Evolutionary conservation across 2,113 vertebrate genomes (phyloP).

Genomic region (Cromileptes altivelis): DNA sequence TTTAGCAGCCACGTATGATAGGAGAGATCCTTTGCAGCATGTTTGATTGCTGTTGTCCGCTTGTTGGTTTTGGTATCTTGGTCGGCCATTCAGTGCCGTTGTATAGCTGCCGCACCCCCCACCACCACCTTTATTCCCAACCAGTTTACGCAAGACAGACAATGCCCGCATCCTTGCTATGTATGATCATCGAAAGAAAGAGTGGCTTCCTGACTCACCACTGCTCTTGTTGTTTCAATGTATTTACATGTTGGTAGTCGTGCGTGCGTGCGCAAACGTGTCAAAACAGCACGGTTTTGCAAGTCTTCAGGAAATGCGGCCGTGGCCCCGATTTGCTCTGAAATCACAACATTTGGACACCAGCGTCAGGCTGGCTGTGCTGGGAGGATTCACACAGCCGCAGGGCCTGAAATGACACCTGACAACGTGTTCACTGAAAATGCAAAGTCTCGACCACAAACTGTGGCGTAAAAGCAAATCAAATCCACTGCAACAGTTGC

Average conservation of each 20-base stretch:
- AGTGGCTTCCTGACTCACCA: background rate
- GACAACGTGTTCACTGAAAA: conserved; percentile 12
- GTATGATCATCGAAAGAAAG: background rate
- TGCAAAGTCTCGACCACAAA: background rate
- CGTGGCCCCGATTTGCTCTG: conserved; percentile 9
- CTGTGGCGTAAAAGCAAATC: background rate
- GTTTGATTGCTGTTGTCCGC: background rate
- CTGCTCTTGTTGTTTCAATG: background rate
- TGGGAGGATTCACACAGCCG: conserved; percentile 34
- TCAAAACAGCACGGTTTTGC: background rate
- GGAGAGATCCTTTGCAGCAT: background rate
- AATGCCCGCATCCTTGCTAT: conserved; percentile 1
- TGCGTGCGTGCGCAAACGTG: background rate
- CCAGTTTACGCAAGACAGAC: conserved; percentile 21
- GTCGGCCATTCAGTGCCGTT: conserved; percentile 30
- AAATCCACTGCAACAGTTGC: background rate
- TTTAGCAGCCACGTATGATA: background rate
- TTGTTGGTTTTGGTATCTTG: conserved; percentile 37
- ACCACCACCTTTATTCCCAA: conserved; percentile 17
- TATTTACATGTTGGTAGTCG: background rate
- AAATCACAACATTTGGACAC: conserved; percentile 63
- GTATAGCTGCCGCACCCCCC: conserved; percentile 29
- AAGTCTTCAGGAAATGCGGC: background rate
- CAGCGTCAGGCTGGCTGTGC: conserved; percentile 18
- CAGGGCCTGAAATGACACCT: conserved; percentile 57